Conservation (phyloP, 2,888 invertebrate species). For the Rhagophthalmus giganteus region DNA sequence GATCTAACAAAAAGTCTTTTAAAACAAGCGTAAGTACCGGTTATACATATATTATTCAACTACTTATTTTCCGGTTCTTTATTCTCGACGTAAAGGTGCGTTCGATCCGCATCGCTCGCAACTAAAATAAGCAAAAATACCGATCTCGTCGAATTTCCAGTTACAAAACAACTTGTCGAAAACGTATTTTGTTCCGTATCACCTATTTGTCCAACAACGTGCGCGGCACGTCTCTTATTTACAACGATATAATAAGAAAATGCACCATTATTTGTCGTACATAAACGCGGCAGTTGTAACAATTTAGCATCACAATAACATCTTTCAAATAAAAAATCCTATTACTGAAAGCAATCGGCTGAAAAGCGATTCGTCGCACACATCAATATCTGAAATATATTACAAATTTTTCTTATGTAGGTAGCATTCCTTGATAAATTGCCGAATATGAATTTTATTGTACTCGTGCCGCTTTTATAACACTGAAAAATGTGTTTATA, state of each 20-base stretch:
- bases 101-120: too few relatives aligned
- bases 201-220: too few relatives aligned
- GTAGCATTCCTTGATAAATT: conserved; percentile 17
- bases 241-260: too few relatives aligned
- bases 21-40: neutral
- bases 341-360: neutral
- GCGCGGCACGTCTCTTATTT: too few relatives aligned
- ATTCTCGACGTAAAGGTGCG: neutral
- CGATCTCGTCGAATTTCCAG: too few relatives aligned
- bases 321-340: neutral
- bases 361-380: neutral
- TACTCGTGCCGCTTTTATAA: too few relatives aligned
- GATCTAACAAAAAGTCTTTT: neutral
- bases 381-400: neutral
- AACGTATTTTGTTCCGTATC: too few relatives aligned
- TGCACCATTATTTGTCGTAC: too few relatives aligned
- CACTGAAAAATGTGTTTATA: too few relatives aligned
- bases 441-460: too few relatives aligned
- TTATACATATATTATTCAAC: neutral
- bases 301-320: neutral
- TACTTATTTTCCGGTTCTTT: neutral
- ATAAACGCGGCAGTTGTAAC: neutral
- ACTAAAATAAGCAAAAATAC: too few relatives aligned
- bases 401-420: conserved; percentile 13
- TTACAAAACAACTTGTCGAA: too few relatives aligned